phyloP scores from a whole-genome alignment of 1,140 invertebrate species.

The Brachionus calyciflorus region DNA sequence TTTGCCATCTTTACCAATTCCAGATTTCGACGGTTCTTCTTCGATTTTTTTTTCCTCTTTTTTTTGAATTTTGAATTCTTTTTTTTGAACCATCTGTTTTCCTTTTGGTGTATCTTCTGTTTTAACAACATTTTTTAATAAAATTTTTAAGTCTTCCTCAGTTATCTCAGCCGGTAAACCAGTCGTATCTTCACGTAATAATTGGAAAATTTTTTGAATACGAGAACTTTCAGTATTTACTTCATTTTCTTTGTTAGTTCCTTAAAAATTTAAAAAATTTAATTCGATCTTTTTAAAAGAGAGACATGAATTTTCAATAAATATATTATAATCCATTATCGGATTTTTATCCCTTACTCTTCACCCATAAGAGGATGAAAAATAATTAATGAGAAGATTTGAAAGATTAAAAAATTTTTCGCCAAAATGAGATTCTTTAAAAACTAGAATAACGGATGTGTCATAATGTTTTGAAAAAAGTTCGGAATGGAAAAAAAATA shows the following conservation, averaged over 20 bases:
- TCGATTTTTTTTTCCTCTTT: conserved; percentile 35
- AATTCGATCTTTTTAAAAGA: background rate
- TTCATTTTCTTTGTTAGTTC: background rate
- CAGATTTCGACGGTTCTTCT: conserved; percentile 47
- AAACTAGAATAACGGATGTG: too few relatives aligned
- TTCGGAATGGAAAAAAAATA: too few relatives aligned
- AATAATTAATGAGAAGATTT: too few relatives aligned
- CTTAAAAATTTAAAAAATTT: background rate
- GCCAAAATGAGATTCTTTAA: too few relatives aligned
- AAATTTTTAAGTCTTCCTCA: conserved; percentile 40
- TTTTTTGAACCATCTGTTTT: conserved; percentile 51
- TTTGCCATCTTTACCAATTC: conserved; percentile 52
- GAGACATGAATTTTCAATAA: too few relatives aligned
- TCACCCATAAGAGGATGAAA: too few relatives aligned
- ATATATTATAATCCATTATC: too few relatives aligned
- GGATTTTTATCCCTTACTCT: too few relatives aligned
- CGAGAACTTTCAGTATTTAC: background rate
- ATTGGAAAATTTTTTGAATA: background rate
- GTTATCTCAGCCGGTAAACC: conserved; percentile 47
- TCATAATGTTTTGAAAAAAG: too few relatives aligned
- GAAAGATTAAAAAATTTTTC: too few relatives aligned
- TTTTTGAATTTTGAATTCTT: conserved; percentile 45
- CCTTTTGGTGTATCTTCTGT: conserved; percentile 49
- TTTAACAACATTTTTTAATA: conserved; percentile 30
- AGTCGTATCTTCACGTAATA: background rate